Evolutionary conservation across 2,888 invertebrate genomes (phyloP), one percentile per base, ranked within the genome.

Genomic region (Cataglyphis cursor): DNA sequence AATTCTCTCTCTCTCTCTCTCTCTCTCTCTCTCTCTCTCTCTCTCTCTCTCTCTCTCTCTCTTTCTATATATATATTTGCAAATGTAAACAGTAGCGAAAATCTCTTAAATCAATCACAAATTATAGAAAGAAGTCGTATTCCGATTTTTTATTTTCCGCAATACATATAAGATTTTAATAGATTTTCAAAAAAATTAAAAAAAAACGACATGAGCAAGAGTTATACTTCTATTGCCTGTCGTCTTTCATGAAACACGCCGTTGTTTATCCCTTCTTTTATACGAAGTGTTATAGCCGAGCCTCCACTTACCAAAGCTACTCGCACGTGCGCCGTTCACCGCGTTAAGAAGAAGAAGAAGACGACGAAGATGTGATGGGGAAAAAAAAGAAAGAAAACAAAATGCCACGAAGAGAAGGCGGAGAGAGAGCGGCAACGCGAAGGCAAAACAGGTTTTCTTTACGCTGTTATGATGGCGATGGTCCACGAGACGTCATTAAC

Each of bases 291-390:
- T 70, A 51, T n/a, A 80, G 64, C 24, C 24, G 80, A 51, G 66
- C 54, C 81, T 87, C 87, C 87, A 89, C 90, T 91, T 90, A 75
- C 87, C 84, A 85, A 93, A 91, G 93, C 87, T 90, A 88, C 88
- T 86, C 92, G 93, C 93, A 93, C 93, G 93, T 93, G 93, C 93
- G 93, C 90, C 78, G 66, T 82, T 86, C 81, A 59, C 76, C 31
- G 65, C 83, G 65, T 85, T 76, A 82, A 90, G 86, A 86, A 65
- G 65, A 84, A 80, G 76, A 78, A 78, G 28, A 48, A n/a, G 35
- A 65, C 10, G 62, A 82, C 38, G 38, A 38, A 21, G 24, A 59
- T 12, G 59, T 18, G 41, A 21, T 18, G 48, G 44, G 5, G 59
- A 31, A 28, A 24, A 28, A 15, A 62, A 57, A n/a, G n/a, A 59